Percentiles rank a stretch among this genome's conserved stretches.
phyloP scores from a whole-genome alignment of 2,888 invertebrate species.

The Salticus scenicus region DNA sequence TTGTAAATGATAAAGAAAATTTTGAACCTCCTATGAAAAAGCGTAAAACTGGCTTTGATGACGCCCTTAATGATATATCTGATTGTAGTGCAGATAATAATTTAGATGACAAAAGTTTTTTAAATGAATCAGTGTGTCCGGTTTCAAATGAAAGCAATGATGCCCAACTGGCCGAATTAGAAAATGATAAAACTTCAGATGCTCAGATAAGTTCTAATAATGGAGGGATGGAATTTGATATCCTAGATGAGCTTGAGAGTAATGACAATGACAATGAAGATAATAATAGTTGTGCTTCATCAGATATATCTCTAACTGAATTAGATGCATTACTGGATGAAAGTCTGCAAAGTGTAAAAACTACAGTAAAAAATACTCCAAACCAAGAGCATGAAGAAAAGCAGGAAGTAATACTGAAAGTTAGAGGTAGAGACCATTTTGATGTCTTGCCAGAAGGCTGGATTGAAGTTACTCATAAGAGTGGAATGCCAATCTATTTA shows the following conservation, averaged over 20 bases:
- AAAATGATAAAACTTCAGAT: too few relatives aligned
- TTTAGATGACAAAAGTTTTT: too few relatives aligned
- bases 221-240: slow-evolving; percentile 52
- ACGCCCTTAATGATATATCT: too few relatives aligned
- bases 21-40: too few relatives aligned
- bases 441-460: slow-evolving; percentile 98
- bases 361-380: not conserved
- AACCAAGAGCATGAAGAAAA: slow-evolving; percentile 83
- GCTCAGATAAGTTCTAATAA: slow-evolving; percentile 15
- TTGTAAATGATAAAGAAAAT: too few relatives aligned
- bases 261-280: slow-evolving; percentile 80
- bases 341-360: slow-evolving; percentile 74
- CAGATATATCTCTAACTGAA: slow-evolving; percentile 86
- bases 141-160: too few relatives aligned
- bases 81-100: too few relatives aligned
- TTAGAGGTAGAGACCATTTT: slow-evolving; percentile 84
- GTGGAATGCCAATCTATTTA: slow-evolving; percentile 96
- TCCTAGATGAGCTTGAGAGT: slow-evolving; percentile 79
- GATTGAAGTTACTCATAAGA: slow-evolving; percentile 95
- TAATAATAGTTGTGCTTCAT: slow-evolving; percentile 76
- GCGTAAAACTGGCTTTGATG: too few relatives aligned
- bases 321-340: slow-evolving; percentile 90
- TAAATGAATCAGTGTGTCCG: too few relatives aligned
- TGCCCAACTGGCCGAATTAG: too few relatives aligned
- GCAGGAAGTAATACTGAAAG: slow-evolving; percentile 80